Conservation (phyloP, 2,113 vertebrate species). For the Hemibagrus wyckioides region DNA sequence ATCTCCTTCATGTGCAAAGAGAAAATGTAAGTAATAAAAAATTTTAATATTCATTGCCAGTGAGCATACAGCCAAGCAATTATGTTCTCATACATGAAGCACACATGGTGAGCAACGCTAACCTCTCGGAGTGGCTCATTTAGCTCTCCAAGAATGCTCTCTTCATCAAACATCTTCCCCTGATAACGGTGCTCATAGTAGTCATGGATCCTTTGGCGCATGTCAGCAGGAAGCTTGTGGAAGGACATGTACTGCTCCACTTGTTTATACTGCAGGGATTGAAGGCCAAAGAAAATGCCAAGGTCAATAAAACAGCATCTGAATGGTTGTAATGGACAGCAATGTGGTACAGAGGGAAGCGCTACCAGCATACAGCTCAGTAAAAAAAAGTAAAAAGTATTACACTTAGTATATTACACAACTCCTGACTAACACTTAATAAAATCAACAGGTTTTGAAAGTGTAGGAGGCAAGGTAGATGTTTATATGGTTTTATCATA, state of each 20-base stretch:
- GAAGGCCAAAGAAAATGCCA: constrained; percentile 12
- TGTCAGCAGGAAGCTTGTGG: constrained; percentile 94
- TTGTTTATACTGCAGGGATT: constrained; percentile 87
- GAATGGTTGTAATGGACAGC: background rate
- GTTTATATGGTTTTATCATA: background rate
- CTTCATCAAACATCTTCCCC: constrained; percentile 99
- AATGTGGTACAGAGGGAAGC: background rate
- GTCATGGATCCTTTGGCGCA: constrained; percentile 94
- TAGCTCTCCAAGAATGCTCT: constrained; percentile 95
- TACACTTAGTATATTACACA: constrained; percentile 18
- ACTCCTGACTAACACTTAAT: constrained; percentile 5
- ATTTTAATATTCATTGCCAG: background rate
- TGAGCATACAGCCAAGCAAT: background rate
- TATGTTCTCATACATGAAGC: background rate
- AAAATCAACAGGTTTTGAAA: background rate
- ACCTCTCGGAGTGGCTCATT: constrained; percentile 96
- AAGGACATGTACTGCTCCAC: constrained; percentile 99
- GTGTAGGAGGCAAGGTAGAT: background rate
- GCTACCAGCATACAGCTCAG: background rate
- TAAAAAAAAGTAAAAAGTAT: background rate
- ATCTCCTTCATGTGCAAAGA: constrained; percentile 82
- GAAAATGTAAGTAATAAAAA: background rate
- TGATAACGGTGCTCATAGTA: constrained; percentile 98
- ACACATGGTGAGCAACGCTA: constrained; percentile 45
- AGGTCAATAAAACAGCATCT: background rate